Evolutionary conservation across 1,140 invertebrate species (phyloP).

Genomic region (Grapholita molesta): DNA sequence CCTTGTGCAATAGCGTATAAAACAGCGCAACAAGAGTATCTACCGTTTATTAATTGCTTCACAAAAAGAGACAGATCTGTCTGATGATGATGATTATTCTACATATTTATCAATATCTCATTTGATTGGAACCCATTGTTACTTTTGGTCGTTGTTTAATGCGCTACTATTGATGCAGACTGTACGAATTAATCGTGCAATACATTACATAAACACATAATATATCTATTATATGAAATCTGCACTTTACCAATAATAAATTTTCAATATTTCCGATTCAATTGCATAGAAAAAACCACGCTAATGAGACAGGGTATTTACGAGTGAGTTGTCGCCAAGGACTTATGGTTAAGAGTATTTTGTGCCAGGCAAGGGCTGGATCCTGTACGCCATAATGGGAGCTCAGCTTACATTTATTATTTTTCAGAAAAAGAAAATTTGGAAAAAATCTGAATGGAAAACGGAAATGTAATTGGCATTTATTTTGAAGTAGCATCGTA

Average conservation of each 20-base stretch:
- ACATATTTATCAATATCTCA: no score
- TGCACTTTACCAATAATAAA: background rate
- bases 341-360: background rate
- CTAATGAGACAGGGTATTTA: background rate
- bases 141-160: no score
- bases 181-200: no score
- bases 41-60: no score
- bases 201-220: no score
- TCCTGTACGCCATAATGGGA: background rate
- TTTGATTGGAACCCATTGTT: no score
- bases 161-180: no score
- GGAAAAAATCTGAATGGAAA: background rate
- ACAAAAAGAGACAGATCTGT: no score
- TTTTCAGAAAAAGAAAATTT: background rate
- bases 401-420: background rate
- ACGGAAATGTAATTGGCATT: background rate
- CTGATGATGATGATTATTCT: no score
- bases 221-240: no score
- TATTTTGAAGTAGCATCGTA: background rate
- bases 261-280: background rate
- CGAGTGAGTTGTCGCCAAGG: background rate
- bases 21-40: no score
- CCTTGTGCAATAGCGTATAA: no score
- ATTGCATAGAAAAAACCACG: background rate
- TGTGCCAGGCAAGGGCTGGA: background rate